Evolutionary conservation across 1,140 invertebrate species (phyloP).

Genomic region (Phenacoccus solenopsis): DNA sequence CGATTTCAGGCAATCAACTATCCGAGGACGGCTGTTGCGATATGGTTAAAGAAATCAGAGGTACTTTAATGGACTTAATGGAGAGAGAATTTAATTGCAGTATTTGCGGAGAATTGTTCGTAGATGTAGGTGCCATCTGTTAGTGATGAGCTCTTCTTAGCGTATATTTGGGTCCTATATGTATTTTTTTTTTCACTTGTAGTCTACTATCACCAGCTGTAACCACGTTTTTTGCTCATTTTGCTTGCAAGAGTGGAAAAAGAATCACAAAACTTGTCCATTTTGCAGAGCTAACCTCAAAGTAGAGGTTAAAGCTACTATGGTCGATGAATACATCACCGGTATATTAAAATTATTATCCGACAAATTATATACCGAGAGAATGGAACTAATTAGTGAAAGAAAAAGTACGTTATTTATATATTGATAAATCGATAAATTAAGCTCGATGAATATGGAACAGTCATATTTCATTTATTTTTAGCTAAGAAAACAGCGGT

Average conservation of each 20-base stretch:
- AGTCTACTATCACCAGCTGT: constrained; percentile 57
- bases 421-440: too few species aligned
- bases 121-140: constrained; percentile 38
- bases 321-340: neutral
- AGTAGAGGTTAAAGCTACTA: constrained; percentile 37
- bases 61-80: constrained; percentile 48
- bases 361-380: neutral
- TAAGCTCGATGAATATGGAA: too few species aligned
- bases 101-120: constrained; percentile 65
- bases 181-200: constrained; percentile 25
- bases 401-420: constrained; percentile 7
- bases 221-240: constrained; percentile 63
- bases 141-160: too few species aligned
- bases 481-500: too few species aligned
- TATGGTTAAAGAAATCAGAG: constrained; percentile 33
- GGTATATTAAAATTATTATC: neutral
- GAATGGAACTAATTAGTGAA: neutral
- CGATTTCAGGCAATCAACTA: neutral
- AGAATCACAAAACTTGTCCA: constrained; percentile 57
- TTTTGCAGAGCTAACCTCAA: constrained; percentile 45
- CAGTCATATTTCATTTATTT: too few species aligned
- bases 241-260: constrained; percentile 60
- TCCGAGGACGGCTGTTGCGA: neutral
- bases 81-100: constrained; percentile 62
- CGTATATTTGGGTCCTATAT: too few species aligned